Base-by-base conservation (phyloP, 2,113 vertebrate species). In the Gila orcuttii region DNA sequence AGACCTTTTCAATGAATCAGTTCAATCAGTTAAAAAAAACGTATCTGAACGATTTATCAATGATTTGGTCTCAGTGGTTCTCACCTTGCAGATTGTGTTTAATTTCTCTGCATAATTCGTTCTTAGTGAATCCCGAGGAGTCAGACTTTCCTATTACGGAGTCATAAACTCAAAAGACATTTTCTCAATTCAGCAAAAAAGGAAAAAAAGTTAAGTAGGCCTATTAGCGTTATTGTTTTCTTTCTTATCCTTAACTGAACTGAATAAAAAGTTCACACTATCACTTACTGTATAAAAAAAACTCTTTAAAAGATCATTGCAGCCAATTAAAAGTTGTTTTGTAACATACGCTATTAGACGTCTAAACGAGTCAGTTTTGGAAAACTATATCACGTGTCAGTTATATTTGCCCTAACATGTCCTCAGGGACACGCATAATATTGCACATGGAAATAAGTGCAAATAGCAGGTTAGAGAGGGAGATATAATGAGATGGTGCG, bases 361-460 rank as follows among this genome's bases (percentile, higher is more conserved):
- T 55, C 50, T 52, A 31, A 11, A 31, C 0, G 25, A 77, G 15
- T 45, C 0, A 47, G 71, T 47, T n/a, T 74, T 74, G 39, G 36
- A 25, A 77, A 77, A 68, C 42, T 33, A 33, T 52, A 47, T 12
- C n/a, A 81, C 4, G 1, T 28, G 21, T 25, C 23, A 74, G 39
- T 74, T 74, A 25, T 47, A 66, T 81, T 66, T 66, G n/a, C 79
- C 60, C 25, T 4, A 66, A 66, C 2, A 42, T 8, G 12, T 64
- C 79, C 79, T 64, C 13, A 45, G 36, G 39, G 39, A 45, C n/a
- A n/a, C 6, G 31, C 13, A 45, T 28, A 81, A 64, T 81, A 66
- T 52, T 69, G 47, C 62, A 82, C 45, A 69, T 68, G 10, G 28
- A 82, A 69, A 82, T 82, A 68, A 82, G 62, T 69, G 80, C 1